Base-by-base conservation (phyloP, 2,797 vertebrate genomes). In the Siniperca obscura region DNA sequence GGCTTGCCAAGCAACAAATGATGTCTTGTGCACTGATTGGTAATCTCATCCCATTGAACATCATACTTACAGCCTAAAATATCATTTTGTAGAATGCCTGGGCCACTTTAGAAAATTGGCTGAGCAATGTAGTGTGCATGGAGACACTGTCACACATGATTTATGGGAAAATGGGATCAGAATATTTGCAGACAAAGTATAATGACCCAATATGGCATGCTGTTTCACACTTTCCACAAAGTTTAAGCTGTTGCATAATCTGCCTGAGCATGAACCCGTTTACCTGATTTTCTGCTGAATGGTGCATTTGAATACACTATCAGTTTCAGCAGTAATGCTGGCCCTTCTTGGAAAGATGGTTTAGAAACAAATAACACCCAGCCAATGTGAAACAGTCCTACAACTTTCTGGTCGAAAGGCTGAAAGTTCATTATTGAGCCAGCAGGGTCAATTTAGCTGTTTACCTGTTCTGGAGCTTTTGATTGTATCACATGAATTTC, bases 41-140 rank as follows among this genome's bases (percentile, higher is more conserved):
- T 65, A 69, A 70, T 66, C 65, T 65, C 46, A 53, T 73, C 74
- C 25, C 50, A 25, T 17, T 65, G 7, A 81, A 62, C 55, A 72
- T 70, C 71, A 38, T 48, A 72, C 57, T 73, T 68, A 25, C 13
- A n/a, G n/a, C 57, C 52, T 34, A 1, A 59, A 75, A 69, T 73
- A 64, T 53, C 10, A 53, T 64, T 82, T 62, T 52, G 34, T 21
- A 12, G 52, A 55, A 55, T 10, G 70, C 71, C 60, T 79, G 55
- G 79, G 57, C 62, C 55, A 42, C 56, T 44, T 60, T 44, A 56
- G 25, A 40, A 69, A 77, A 73, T 34, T 77, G 52, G 38, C 56
- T 36, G 6, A 21, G 60, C 30, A 48, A 46, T 57, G 17, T 22
- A n/a, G 34, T 38, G 36, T 36, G 46, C 17, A 22, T 17, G 9